Base-by-base conservation (phyloP, 2,113 vertebrate species). In the Hoplias malabaricus region DNA sequence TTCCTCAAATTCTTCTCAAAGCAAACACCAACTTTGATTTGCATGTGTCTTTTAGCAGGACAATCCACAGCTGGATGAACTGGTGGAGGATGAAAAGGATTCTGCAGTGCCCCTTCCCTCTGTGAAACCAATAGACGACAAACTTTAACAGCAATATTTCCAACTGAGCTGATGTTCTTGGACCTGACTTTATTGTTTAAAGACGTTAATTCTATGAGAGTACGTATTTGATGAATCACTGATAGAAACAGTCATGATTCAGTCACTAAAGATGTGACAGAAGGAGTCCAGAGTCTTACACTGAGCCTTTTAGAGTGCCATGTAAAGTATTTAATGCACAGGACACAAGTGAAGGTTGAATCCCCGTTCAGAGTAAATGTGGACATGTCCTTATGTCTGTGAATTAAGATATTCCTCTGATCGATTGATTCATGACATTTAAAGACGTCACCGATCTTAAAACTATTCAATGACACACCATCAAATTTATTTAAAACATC, bases 121-220 rank as follows among this genome's bases (percentile, higher is more conserved):
- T n/a, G 25, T 33, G 9, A 63, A 40, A 31, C 23, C 67, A 38
- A 42, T 63, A 57, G 76, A 78, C 34, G 57, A 62, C 21, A 53
- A 70, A 50, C 31, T 78, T 5, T 78, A 78, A 56, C 7, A 2
- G 11, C 21, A 7, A 3, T 3, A 10, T 31, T 10, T 7, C 19
- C 3, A 16, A 2, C 13, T 31, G 19, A 1, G 54, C 33, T 68
- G 16, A 46, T 11, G 34, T 69, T 43, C 23, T 43, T 25, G 34
- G 25, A 67, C 19, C 31, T 36, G 29, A 29, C 14, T 66, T 19
- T 7, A 54, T 40, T 53, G 66, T 23, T 21, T 6, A 3, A 69
- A 5, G 43, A 27, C 42, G 36, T 31, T 12, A 31, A 59, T 59
- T 59, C 7, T 14, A 29, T 12, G n/a, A n/a, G 56, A 59, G 27